phyloP scores from a whole-genome alignment of 2,888 invertebrate genomes.

The Netelia melanura region DNA sequence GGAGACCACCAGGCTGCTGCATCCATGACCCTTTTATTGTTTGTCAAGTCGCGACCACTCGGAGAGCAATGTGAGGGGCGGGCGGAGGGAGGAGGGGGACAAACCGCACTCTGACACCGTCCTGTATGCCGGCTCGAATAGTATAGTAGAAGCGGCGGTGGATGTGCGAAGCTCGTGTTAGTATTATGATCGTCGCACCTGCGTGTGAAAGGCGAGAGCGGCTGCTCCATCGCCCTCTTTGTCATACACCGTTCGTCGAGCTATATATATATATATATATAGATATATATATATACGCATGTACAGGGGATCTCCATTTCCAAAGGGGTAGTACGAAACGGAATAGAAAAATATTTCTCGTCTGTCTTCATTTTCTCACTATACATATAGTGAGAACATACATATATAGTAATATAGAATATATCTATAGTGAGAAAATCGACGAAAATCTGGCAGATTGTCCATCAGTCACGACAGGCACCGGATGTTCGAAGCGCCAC shows the following conservation, averaged over 20 bases:
- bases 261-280: neutral
- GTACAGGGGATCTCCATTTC: conserved; percentile 6
- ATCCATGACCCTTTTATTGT: conserved; percentile 52
- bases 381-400: neutral
- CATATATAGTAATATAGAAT: neutral
- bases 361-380: neutral
- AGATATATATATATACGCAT: neutral
- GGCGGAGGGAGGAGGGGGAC: neutral
- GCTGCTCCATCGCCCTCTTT: conserved; percentile 4
- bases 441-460: neutral
- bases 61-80: neutral
- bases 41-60: conserved; percentile 2
- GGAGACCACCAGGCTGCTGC: neutral
- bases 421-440: too few species aligned
- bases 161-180: neutral
- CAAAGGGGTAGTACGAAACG: neutral
- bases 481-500: neutral
- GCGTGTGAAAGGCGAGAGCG: conserved; percentile 47
- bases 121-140: conserved; percentile 14
- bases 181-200: conserved; percentile 36
- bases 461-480: neutral
- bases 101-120: conserved; percentile 34
- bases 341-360: neutral
- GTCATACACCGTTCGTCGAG: neutral
- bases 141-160: conserved; percentile 4